These are phyloP conservation scores for Sakesphorus luctuosus DNA, from an alignment of 2,113 vertebrate species.

Conservation along the genomic window DNA sequence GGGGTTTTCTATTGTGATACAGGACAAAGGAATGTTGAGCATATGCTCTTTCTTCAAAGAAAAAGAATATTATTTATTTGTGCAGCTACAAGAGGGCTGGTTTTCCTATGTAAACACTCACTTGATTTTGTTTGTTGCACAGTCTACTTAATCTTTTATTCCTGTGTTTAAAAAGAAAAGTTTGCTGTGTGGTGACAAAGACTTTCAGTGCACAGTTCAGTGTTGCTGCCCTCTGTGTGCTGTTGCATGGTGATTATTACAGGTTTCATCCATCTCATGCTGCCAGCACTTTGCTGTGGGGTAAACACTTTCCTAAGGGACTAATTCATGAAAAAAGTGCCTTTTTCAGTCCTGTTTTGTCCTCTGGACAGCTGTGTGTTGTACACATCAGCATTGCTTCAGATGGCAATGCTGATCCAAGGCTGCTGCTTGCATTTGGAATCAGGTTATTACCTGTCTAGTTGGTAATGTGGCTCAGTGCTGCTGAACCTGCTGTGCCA, in stretches of 20 bases:
- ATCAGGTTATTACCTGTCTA: not conserved
- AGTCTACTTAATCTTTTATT: constrained; percentile 64
- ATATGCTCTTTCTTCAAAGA: constrained; percentile 68
- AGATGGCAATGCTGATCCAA: not conserved
- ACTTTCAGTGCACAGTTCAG: not conserved
- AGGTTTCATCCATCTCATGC: constrained; percentile 15
- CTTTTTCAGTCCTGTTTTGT: not conserved
- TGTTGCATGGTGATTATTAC: not conserved
- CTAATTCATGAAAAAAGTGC: not conserved
- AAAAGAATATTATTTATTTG: constrained; percentile 74
- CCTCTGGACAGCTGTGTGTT: not conserved
- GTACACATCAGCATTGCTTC: not conserved
- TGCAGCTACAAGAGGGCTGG: constrained; percentile 64
- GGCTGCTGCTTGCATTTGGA: not conserved
- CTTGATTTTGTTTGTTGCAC: constrained; percentile 71
- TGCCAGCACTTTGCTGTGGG: constrained; percentile 26
- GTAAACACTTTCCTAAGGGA: constrained; percentile 23
- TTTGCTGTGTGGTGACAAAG: not conserved
- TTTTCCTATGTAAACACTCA: constrained; percentile 70
- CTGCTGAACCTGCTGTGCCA: not conserved
- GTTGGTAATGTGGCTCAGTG: rapidly evolving
- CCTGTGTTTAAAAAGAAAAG: constrained; percentile 38
- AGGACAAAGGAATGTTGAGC: constrained; percentile 83
- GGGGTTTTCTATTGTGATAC: constrained; percentile 75
- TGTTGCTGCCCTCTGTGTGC: not conserved